Evolutionary conservation across 92 coral and sea anemone species (phyloP), one percentile per base, ranked within the genome.

Genomic region (Ricordea florida): DNA sequence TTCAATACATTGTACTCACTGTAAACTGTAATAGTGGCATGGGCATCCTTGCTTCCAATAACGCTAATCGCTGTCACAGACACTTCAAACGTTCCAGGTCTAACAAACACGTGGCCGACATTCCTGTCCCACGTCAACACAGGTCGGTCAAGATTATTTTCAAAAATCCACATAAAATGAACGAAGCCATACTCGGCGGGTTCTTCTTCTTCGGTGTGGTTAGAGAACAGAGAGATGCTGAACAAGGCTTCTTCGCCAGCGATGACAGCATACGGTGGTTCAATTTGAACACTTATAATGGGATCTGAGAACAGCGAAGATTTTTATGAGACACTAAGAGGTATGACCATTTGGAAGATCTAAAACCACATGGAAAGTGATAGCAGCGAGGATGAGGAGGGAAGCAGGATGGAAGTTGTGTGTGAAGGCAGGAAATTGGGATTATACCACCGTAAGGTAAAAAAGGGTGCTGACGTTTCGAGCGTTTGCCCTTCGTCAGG

Each of bases 141-240:
- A 1, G 92, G 92, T 18, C 18, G 13, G 21, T 24, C 17, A 5
- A 21, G 35, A 5, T 72, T 32, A 69, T 46, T 37, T 28, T 76
- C 84, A 46, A 87, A 87, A 9, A 47, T 43, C 92, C 92, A 87
- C 51, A 87, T 80, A 47, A 81, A 87, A 46, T 81, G 87, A 28
- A 76, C 84, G 40, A 57, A 81, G 41, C 92, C 92, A 17, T 68
- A 80, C 6, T 62, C 44, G 4, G 92, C 60, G 0, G 33, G 0
- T 17, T 25, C 28, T 5, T 46, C 31, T 0, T 48, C 24, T 14
- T 14, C 20, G 23, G 56, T 10, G 50, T 65, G 57, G 43, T 33
- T 45, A 32, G 88, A 60, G 56, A 22, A 47, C 20, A 87, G 61
- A 7, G 75, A 81, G 10, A 74, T 21, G 62, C 81, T 87, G 62